A percentile compares a stretch with the other conserved stretches of the same genome.
Conservation (phyloP, 2,888 invertebrate genomes). For the Scaptodrosophila latifasciaeformis region DNA sequence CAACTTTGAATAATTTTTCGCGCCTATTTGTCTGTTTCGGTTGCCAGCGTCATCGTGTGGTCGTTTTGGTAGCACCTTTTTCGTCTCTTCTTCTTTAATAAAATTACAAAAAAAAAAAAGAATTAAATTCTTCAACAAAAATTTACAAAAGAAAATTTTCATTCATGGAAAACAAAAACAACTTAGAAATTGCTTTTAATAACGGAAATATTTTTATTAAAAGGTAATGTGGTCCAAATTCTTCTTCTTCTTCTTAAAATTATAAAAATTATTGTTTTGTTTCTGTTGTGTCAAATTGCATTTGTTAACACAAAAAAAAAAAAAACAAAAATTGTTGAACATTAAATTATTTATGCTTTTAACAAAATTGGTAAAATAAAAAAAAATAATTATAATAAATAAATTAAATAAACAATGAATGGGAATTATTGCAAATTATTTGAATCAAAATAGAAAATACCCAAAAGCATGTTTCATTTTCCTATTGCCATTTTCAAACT, state of each 20-base stretch:
- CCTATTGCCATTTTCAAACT: too few species aligned
- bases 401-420: too few species aligned
- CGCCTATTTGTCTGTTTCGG: constrained; percentile 38
- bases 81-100: background rate
- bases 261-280: constrained; percentile 25
- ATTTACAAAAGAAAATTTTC: constrained; percentile 55
- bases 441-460: too few species aligned
- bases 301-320: constrained; percentile 4
- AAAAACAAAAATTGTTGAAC: constrained; percentile 7
- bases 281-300: constrained; percentile 8
- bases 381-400: too few species aligned
- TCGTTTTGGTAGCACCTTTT: constrained; percentile 9
- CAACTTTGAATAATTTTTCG: constrained; percentile 35
- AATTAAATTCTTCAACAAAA: too few species aligned
- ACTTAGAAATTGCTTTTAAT: constrained; percentile 75
- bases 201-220: constrained; percentile 75
- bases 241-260: too few species aligned
- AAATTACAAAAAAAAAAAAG: too few species aligned
- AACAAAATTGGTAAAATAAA: too few species aligned
- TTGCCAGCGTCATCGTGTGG: background rate
- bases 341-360: constrained; percentile 24
- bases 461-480: too few species aligned
- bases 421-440: too few species aligned
- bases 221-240: constrained; percentile 72
- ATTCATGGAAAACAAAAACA: constrained; percentile 75